Base-by-base conservation (phyloP, 2,797 vertebrate species). In the Artibeus jamaicensis region DNA sequence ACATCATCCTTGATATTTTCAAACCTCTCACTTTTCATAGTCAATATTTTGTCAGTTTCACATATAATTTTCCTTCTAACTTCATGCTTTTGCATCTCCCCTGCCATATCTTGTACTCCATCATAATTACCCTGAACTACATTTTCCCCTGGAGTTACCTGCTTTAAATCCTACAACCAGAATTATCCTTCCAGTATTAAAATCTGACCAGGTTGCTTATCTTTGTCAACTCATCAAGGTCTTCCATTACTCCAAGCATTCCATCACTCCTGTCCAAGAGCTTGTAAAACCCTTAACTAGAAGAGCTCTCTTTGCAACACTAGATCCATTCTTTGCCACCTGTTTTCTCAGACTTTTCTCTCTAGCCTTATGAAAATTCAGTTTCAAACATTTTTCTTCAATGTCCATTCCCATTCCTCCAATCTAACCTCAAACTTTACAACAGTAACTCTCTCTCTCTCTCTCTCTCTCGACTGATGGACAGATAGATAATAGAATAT, bases 291-390 rank as follows among this genome's bases (percentile, higher is more conserved):
- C 26, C 53, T 48, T 32, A 34, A n/a, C 53, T 39, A 55, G 68
- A 22, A 19, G 32, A 53, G 0, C 1, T 1, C 29, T 50, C 16
- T 10, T 32, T 73, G 9, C 1, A n/a, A 65, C 6, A n/a, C 14
- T 24, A 74, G 15, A 68, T 6, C 18, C 12, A 32, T 32, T 26
- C 53, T 74, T 94, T 53, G 24, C 32, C 21, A 44, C 12, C 62
- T 42, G 24, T 15, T 78, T 85, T 67, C n/a, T 57, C 24, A 50
- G 39, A 8, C 2, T 37, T 70, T 76, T 4, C 18, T 81, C 9
- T 44, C 37, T 9, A 46, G 3, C 6, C 6, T n/a, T 32, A n/a
- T n/a, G 29, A 65, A 32, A n/a, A 14, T 65, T n/a, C 16, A 24
- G 11, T 77, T 73, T 26, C 57, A 46, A 67, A 84, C 1, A 68